A percentile compares a stretch with the other conserved stretches of the same genome.
phyloP scores from a whole-genome alignment of 37 sponge, comb jelly and placozoan species.

The Oscarella lobularis region DNA sequence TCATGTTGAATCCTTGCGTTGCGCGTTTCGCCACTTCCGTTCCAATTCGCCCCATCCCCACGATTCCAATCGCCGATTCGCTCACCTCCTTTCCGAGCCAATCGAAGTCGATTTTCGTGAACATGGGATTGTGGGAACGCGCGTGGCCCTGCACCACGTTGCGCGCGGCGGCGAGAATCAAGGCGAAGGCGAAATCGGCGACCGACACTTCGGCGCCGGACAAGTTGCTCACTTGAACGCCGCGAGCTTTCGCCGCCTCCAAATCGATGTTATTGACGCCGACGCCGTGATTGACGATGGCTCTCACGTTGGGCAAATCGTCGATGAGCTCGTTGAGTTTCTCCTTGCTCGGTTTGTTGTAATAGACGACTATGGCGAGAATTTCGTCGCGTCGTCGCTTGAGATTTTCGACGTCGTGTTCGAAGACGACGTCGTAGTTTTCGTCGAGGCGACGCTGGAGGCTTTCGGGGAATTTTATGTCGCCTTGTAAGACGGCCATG shows the following conservation, averaged over 20 bases:
- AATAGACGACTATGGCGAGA: no score
- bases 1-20: constrained; percentile 69
- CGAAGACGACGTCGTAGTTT: no score
- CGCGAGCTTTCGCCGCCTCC: constrained; percentile 24
- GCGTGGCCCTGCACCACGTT: constrained; percentile 62
- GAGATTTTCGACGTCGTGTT: no score
- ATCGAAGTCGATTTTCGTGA: constrained; percentile 2
- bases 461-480: no score
- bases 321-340: constrained; percentile 12
- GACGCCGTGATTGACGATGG: constrained; percentile 46
- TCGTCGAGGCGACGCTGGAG: no score
- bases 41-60: constrained; percentile 89
- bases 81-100: constrained; percentile 48
- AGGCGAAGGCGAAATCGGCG: constrained; percentile 66
- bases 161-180: constrained; percentile 54
- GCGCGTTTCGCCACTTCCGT: constrained; percentile 55
- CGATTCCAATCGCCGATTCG: constrained; percentile 54
- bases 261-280: constrained; percentile 70
- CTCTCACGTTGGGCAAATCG: constrained; percentile 62
- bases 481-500: no score
- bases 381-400: no score
- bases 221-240: constrained; percentile 58
- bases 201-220: constrained; percentile 38
- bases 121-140: constrained; percentile 17
- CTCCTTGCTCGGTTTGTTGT: neutral